Conservation (phyloP, 1,140 invertebrate genomes). For the Diuraphis noxia region DNA sequence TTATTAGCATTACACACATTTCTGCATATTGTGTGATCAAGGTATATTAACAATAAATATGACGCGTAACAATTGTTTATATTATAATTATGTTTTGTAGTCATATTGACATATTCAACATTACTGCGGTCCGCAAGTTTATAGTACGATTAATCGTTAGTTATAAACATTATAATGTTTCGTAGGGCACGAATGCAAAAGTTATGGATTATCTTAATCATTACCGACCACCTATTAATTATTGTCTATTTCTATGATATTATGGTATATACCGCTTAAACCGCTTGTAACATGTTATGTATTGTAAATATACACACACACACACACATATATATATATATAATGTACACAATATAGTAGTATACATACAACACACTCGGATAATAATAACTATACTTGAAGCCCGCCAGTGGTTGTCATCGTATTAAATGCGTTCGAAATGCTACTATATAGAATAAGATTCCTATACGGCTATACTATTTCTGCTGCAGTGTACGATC, state of each 20-base stretch:
- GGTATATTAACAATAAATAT: neutral
- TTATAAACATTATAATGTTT: neutral
- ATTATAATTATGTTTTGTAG: neutral
- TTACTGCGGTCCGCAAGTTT: neutral
- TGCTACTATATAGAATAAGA: neutral
- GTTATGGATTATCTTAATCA: neutral
- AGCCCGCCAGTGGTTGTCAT: neutral
- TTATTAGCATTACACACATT: neutral
- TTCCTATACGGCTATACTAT: neutral
- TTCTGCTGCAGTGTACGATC: neutral
- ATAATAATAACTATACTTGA: neutral
- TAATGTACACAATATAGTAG: too few species aligned
- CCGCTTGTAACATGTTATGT: neutral
- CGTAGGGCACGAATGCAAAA: neutral
- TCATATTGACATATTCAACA: neutral
- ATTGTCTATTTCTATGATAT: too few species aligned
- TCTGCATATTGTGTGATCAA: neutral
- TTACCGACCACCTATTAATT: neutral
- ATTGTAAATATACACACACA: too few species aligned
- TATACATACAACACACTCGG: neutral
- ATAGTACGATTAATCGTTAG: neutral
- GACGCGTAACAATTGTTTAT: neutral
- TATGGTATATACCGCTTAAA: neutral
- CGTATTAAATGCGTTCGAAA: neutral
- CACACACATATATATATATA: neutral